A percentile compares a stretch with the other conserved stretches of the same genome.
Conservation (phyloP, 2,797 vertebrate species). For the Merluccius polli region DNA sequence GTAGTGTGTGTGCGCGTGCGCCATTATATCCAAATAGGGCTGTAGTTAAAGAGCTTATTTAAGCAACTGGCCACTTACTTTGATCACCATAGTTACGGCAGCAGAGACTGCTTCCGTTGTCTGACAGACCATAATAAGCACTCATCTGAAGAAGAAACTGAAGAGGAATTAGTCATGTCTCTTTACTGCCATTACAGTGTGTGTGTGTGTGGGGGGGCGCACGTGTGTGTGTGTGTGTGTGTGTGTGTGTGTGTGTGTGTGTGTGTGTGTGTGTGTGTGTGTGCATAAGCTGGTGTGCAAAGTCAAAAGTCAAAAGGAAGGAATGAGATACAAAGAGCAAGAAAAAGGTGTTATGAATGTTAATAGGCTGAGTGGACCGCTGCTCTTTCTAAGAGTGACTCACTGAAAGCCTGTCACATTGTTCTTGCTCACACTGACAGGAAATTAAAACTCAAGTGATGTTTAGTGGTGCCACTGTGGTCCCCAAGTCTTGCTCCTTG, state of each 20-base stretch:
- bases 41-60: conserved; percentile 61
- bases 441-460: conserved; percentile 62
- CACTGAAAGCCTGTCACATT: conserved; percentile 56
- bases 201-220: conserved; percentile 1
- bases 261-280: conserved; percentile 43
- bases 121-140: conserved; percentile 72
- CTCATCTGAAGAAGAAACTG: conserved; percentile 59
- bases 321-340: conserved; percentile 24
- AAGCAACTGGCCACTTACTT: conserved; percentile 55
- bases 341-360: conserved; percentile 50
- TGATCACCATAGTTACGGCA: conserved; percentile 66
- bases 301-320: conserved; percentile 18
- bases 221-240: conserved; percentile 4
- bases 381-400: conserved; percentile 48
- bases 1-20: conserved; percentile 14
- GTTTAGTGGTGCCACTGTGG: conserved; percentile 42
- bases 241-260: conserved; percentile 23
- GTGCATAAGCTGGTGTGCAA: conserved; percentile 2
- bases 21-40: conserved; percentile 28
- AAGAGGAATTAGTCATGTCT: conserved; percentile 71
- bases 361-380: conserved; percentile 47
- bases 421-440: conserved; percentile 55
- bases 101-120: conserved; percentile 63
- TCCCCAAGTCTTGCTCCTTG: conserved; percentile 35
- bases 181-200: conserved; percentile 57